phyloP scores from a whole-genome alignment of 2,797 vertebrate genomes.

The Chaenodraco wilsoni region DNA sequence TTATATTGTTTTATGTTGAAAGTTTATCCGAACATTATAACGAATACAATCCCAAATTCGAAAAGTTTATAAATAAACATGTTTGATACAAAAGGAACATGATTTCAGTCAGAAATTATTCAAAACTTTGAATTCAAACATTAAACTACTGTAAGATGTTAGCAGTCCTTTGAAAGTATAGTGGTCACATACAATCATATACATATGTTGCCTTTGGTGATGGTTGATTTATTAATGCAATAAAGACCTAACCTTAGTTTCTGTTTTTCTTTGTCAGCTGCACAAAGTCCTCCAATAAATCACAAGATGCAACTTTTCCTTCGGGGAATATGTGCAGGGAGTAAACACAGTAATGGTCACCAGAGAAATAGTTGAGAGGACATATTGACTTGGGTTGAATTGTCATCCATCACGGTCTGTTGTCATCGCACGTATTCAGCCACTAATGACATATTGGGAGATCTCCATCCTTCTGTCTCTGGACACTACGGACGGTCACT shows the following conservation, averaged over 20 bases:
- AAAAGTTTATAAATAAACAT: too few relatives aligned
- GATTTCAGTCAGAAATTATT: too few relatives aligned
- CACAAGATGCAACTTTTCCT: background rate
- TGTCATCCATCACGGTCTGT: background rate
- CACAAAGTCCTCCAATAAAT: background rate
- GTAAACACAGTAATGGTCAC: slow-evolving; percentile 1
- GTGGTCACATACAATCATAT: too few relatives aligned
- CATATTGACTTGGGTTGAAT: slow-evolving; percentile 4
- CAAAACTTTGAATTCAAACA: too few relatives aligned
- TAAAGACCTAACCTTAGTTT: background rate
- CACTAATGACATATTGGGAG: background rate
- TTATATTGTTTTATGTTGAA: too few relatives aligned
- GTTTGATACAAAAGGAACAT: too few relatives aligned
- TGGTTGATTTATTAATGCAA: too few relatives aligned
- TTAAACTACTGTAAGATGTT: too few relatives aligned
- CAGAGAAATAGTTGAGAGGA: slow-evolving; percentile 6
- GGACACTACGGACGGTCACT: background rate
- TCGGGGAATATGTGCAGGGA: slow-evolving; percentile 10
- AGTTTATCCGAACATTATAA: too few relatives aligned
- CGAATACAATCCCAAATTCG: too few relatives aligned
- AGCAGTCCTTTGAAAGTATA: too few relatives aligned
- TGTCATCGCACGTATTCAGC: background rate
- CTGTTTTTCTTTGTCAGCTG: background rate
- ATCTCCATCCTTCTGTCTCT: background rate
- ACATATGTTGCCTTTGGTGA: too few relatives aligned